Conservation (phyloP, 2,888 invertebrate species). For the Muschampia staudingeri region DNA sequence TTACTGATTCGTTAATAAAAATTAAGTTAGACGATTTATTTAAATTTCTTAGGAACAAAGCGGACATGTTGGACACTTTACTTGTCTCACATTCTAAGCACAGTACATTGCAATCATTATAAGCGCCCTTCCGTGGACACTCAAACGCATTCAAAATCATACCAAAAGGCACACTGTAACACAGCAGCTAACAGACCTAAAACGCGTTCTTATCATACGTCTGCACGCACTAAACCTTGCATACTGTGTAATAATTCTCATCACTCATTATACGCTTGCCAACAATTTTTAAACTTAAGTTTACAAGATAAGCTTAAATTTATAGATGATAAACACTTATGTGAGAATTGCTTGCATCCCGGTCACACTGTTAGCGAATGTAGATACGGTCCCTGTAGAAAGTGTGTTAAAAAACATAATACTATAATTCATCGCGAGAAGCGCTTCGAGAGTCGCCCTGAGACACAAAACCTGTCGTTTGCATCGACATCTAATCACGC, state of each 20-base stretch:
- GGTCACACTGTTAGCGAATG: background rate
- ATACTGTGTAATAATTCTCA: background rate
- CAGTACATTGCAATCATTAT: background rate
- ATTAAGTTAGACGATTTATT: background rate
- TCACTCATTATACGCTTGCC: background rate
- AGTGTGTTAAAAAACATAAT: constrained; percentile 1
- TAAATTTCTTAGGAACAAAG: constrained; percentile 1
- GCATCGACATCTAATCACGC: background rate
- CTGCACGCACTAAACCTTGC: background rate
- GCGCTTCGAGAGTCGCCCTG: background rate
- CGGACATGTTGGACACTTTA: background rate
- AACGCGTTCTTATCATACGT: background rate
- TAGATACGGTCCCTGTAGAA: background rate
- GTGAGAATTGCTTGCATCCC: background rate
- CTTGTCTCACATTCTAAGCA: background rate
- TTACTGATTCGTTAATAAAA: background rate
- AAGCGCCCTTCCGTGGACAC: background rate
- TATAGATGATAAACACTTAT: background rate
- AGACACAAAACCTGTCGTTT: background rate
- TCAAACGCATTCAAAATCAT: background rate
- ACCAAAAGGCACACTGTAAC: background rate
- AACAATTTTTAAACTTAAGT: background rate
- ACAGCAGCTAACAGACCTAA: background rate
- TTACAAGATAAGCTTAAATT: background rate
- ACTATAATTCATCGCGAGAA: background rate